phyloP scores from a whole-genome alignment of 2,888 invertebrate genomes.

The Drosophila differens region DNA sequence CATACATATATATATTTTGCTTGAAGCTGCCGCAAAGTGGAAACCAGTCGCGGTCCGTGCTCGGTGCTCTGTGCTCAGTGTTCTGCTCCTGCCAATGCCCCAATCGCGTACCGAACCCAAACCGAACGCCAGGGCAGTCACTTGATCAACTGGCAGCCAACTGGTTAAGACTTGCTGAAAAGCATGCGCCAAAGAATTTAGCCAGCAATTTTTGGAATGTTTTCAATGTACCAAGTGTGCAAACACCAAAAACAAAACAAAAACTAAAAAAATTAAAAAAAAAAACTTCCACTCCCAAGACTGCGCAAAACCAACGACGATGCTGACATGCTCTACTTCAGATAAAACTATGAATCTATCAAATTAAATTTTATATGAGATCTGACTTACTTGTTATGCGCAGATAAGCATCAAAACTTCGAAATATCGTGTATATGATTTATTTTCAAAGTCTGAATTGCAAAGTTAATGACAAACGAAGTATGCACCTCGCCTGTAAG shows the following conservation, averaged over 20 bases:
- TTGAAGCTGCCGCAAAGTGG: constrained; percentile 61
- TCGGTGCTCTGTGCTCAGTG: constrained; percentile 28
- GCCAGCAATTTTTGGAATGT: constrained; percentile 78
- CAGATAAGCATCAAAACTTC: neutral
- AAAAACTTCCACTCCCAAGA: constrained; percentile 22
- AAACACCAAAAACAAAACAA: constrained; percentile 56
- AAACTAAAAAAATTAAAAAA: constrained; percentile 40
- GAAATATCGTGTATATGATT: too few species aligned
- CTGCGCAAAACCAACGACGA: constrained; percentile 4
- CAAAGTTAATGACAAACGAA: neutral
- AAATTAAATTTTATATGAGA: neutral
- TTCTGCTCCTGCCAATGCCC: constrained; percentile 72
- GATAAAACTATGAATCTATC: neutral
- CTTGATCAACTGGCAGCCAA: constrained; percentile 74
- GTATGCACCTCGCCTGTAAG: constrained; percentile 2
- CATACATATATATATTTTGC: constrained; percentile 20
- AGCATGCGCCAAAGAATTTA: constrained; percentile 81
- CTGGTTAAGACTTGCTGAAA: constrained; percentile 72
- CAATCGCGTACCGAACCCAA: constrained; percentile 49
- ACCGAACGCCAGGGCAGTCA: constrained; percentile 56
- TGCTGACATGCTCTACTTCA: constrained; percentile 11
- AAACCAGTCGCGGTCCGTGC: constrained; percentile 63
- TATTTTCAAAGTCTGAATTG: neutral
- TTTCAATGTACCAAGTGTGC: constrained; percentile 77
- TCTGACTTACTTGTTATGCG: neutral